Evolutionary conservation across 2,888 invertebrate species (phyloP), one percentile per base, ranked within the genome.

Genomic region (Bunonema sp.): DNA sequence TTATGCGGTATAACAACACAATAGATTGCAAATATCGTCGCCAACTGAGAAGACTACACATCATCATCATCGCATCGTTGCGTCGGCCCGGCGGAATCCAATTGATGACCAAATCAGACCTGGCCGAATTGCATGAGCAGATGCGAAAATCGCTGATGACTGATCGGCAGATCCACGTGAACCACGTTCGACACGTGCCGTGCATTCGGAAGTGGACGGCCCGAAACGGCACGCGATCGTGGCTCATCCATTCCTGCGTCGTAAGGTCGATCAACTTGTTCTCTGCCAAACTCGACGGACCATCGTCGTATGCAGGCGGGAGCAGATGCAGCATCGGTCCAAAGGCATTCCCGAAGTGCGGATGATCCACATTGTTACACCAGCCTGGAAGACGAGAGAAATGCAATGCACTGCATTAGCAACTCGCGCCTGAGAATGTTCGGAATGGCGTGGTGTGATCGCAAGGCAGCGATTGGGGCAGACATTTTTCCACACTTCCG

Each of bases 101-200:
- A n/a, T n/a, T n/a, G n/a, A n/a, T n/a, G n/a, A 72, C 88, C 88
- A 70, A 88, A 88, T 12, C 88, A 70, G 61, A 91, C 79, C 70
- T 89, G 88, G 0, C 87, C 88, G 63, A 80, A 88, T 74, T 88
- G 88, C 89, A 91, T 89, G 35, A 83, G 59, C 68, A 68, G 67
- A 37, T 67, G 67, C 5, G 68, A 61, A 52, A 58, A 68, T 34
- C 61, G 61, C 19, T 57, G 52, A 44, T 68, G 67, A 5, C 51
- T 51, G 4, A 58, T 37, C 31, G 53, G 54, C 15, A 46, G 39
- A 37, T 63, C 61, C 21, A 57, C 52, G 39, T 69, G 66, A 12
- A 68, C 57, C 2, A 52, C 45, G 45, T 68, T 68, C 12, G 63
- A 66, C 15, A 67, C 54, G 22, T 32, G 45, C 34, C 67, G 45